Conservation (phyloP, 2,113 vertebrate genomes). For the Anolis sagrei region DNA sequence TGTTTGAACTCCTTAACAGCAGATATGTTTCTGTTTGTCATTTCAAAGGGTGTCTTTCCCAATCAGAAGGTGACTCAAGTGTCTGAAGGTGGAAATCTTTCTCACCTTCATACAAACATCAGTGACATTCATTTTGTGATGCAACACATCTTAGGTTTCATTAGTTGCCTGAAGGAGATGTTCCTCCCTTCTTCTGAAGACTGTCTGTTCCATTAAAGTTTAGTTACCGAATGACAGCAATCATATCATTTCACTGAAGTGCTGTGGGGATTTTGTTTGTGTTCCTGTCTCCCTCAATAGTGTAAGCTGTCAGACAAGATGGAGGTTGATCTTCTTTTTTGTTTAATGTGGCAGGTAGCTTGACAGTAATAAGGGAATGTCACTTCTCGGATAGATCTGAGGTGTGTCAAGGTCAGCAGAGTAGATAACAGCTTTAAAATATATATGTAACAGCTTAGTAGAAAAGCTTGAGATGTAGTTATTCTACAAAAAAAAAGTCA, state of each 20-base stretch:
- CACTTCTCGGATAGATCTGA: constrained; percentile 8
- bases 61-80: not conserved
- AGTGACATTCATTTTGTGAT: too few relatives aligned
- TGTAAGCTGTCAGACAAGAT: not conserved
- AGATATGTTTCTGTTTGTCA: not conserved
- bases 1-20: not conserved
- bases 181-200: not conserved
- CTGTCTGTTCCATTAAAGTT: not conserved
- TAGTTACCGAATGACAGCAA: constrained; percentile 16
- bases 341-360: constrained; percentile 29
- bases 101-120: too few relatives aligned
- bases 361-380: not conserved
- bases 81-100: not conserved
- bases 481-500: not conserved
- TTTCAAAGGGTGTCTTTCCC: not conserved
- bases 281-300: not conserved
- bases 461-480: not conserved
- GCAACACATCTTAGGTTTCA: not conserved
- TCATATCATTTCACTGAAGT: constrained; percentile 12
- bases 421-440: not conserved
- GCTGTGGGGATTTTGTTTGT: not conserved
- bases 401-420: not conserved
- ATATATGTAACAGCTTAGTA: constrained; percentile 5
- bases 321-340: not conserved
- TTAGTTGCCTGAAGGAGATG: not conserved